Evolutionary conservation across 2,113 vertebrate genomes (phyloP).

Genomic region (Vulpes lagopus): DNA sequence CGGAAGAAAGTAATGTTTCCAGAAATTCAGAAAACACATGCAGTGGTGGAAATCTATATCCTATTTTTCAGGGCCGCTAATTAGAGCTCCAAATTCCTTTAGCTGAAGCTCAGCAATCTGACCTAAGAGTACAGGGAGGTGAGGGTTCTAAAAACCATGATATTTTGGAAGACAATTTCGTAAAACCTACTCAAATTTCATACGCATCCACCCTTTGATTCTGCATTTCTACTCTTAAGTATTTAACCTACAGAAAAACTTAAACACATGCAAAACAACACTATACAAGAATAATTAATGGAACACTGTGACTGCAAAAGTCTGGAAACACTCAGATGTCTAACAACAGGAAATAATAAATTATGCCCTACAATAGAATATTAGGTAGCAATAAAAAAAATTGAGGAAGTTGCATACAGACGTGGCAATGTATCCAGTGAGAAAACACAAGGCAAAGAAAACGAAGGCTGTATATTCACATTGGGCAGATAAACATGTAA

Average conservation of each 20-base stretch:
- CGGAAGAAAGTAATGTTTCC: background rate
- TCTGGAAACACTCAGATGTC: background rate
- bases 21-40: background rate
- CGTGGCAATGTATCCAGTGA: background rate
- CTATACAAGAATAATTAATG: background rate
- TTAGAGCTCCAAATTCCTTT: background rate
- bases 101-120: background rate
- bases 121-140: background rate
- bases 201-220: background rate
- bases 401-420: background rate
- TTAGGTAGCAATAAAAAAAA: background rate
- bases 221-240: background rate
- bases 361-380: background rate
- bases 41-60: background rate
- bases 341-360: background rate
- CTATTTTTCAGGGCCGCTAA: background rate
- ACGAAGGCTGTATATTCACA: background rate
- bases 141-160: background rate
- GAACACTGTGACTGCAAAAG: background rate
- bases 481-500: background rate
- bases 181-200: background rate
- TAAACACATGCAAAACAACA: background rate
- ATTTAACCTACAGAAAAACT: background rate
- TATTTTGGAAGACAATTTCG: background rate
- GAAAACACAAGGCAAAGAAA: background rate